Base-by-base conservation (phyloP, 2,888 invertebrate species). In the Griposia aprilina region DNA sequence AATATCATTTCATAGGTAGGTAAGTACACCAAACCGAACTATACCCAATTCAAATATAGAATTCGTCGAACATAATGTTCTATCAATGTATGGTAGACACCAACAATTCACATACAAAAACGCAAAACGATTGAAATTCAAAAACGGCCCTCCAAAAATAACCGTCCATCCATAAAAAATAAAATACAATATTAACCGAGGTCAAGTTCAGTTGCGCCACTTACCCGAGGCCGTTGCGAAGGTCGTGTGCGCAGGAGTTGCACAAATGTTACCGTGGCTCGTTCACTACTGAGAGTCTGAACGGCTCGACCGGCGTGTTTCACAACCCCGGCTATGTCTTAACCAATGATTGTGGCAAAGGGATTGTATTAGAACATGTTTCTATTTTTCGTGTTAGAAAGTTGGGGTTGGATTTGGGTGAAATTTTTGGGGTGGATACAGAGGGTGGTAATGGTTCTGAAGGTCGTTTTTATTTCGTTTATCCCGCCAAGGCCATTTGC, bases 261-360 rank as follows among this genome's bases (percentile, higher is more conserved):
- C 94, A 93, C 94, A 92, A 93, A 91, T 93, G 90, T 91, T 91
- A 90, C 93, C 93, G 91, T 87, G 90, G 95, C 91, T 93, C 91
- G 94, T 89, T 90, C 91, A 93, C 94, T 91, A 96, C 96, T 96
- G 96, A 96, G 94, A 92, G 92, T 88, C 84, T 82, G 85, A 87
- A 83, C 87, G 80, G 84, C 75, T 90, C 88, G 81, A 90, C 91
- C 90, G 89, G 80, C 85, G 82, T 91, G 86, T 96, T 95, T 94
- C 96, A 93, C 95, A 96, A 96, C 94, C 93, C 95, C 88, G 91
- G 90, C 90, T 93, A 93, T 96, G 94, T 94, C 95, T 93, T 94
- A 95, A 96, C 90, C 84, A 91, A 95, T 93, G 94, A 95, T 93
- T 94, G 95, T 94, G 89, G 91, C 83, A 90, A 93, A 94, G 93